phyloP scores from a whole-genome alignment of 2,888 invertebrate species.

The Leptopilina drosophilae region DNA sequence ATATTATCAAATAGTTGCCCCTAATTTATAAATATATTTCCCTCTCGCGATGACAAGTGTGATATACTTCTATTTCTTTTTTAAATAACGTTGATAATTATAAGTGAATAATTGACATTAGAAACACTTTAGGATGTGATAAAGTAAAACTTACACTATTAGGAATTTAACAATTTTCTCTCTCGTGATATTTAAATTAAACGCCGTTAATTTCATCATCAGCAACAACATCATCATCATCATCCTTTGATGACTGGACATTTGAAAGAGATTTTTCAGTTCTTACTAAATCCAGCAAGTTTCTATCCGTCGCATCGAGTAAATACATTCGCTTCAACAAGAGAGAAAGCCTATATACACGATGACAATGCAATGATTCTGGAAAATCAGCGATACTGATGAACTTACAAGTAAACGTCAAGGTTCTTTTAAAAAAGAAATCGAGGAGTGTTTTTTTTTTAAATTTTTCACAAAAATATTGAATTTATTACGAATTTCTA shows the following conservation, averaged over 20 bases:
- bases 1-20: neutral
- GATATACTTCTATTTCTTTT: neutral
- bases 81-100: neutral
- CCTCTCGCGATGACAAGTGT: neutral
- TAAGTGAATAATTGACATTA: neutral
- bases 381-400: slow-evolving; percentile 26
- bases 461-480: too few species aligned
- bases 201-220: slow-evolving; percentile 6
- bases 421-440: neutral
- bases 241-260: slow-evolving; percentile 8
- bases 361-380: slow-evolving; percentile 28
- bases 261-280: slow-evolving; percentile 17
- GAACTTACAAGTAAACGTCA: slow-evolving; percentile 4
- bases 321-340: slow-evolving; percentile 9
- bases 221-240: neutral
- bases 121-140: neutral
- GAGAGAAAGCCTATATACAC: slow-evolving; percentile 20
- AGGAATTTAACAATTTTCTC: slow-evolving; percentile 3
- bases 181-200: slow-evolving; percentile 15
- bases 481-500: too few species aligned
- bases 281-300: slow-evolving; percentile 9
- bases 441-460: too few species aligned
- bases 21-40: neutral
- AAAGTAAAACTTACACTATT: neutral
- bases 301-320: slow-evolving; percentile 11